phyloP scores from a whole-genome alignment of 2,888 invertebrate species.

The Lamellibrachia satsuma region DNA sequence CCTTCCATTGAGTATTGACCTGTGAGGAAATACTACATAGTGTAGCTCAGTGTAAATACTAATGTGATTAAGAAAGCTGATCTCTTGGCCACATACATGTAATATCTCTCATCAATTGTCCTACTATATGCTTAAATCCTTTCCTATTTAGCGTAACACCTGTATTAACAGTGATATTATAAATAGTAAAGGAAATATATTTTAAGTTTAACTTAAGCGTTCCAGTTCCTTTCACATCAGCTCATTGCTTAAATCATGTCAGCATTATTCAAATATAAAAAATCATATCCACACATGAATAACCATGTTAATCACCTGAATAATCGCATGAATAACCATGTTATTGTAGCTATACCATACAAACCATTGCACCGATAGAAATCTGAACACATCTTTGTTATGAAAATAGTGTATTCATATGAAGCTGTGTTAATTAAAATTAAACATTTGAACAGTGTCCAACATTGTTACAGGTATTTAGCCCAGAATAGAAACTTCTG shows the following conservation, averaged over 20 bases:
- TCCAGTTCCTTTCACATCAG: background rate
- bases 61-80: no score
- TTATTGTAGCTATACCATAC: background rate
- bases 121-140: no score
- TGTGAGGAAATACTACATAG: no score
- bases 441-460: background rate
- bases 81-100: no score
- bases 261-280: background rate
- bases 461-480: background rate
- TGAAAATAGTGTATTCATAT: background rate
- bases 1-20: no score
- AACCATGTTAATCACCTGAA: background rate
- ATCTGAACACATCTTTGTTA: background rate
- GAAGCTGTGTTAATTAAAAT: background rate
- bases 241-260: background rate
- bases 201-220: background rate
- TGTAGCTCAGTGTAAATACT: no score
- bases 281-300: background rate
- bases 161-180: background rate
- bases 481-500: background rate
- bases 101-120: no score
- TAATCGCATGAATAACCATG: background rate
- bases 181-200: background rate
- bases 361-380: background rate
- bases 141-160: background rate